Evolutionary conservation across 1,140 invertebrate genomes (phyloP), one percentile per base, ranked within the genome.

Genomic region (Metopolophium dirhodum): DNA sequence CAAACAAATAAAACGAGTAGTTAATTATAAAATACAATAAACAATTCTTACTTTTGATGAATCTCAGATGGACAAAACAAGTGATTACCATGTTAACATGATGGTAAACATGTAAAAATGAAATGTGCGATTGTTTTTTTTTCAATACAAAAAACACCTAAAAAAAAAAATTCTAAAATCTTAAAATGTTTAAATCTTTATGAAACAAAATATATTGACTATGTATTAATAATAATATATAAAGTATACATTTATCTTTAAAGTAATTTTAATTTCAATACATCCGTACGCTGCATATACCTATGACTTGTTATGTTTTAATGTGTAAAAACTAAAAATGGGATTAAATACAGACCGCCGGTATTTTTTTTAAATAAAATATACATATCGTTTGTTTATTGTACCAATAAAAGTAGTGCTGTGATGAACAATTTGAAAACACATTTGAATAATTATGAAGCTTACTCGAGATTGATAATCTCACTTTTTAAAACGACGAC

Each of bases 91-190:
- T 96, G 90, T 96, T 95, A n/a, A 95, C 95, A 94, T 97, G 96
- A 94, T 96, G 96, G 94, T 96, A 96, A n/a, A 96, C 96, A 91
- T 97, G 96, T 37, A 97, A 95, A 93, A 96, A 96, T 7, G 96
- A 96, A 26, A 97, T 95, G 94, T 96, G 96, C 91, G 96, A 96
- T 83, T 96, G 95, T 93, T 97, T 97, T 94, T 96, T 97, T 23
- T 96, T 95, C 35, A 97, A 94, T 2, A 96, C 95, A 94, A 97
- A 97, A 94, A 96, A 96, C 96, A 97, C 37, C 89, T 90, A 90
- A 45, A 90, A 90, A 54, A 57, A 49, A 45, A 87, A 86, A 41
- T 41, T 41, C 41, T 41, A 41, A 41, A 41, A 41, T 41, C 41
- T 41, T 41, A 41, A 41, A 41, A 41, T 41, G 2, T 41, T 41